phyloP scores from a whole-genome alignment of 2,113 vertebrate genomes.

The Baryphthengus martii region DNA sequence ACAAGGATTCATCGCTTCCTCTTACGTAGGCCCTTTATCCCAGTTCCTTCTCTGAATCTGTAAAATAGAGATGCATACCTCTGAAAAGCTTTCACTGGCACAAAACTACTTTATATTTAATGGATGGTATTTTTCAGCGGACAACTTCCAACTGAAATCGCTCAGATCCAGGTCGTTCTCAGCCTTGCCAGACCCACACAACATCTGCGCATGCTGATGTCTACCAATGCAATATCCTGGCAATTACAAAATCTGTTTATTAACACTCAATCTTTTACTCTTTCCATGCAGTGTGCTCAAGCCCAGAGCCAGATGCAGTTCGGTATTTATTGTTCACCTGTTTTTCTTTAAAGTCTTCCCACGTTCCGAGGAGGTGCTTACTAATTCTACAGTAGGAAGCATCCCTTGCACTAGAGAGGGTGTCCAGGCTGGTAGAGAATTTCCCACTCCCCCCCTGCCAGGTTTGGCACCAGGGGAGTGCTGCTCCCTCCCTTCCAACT shows the following conservation, averaged over 20 bases:
- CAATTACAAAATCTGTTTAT: neutral
- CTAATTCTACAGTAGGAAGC: neutral
- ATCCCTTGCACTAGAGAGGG: neutral
- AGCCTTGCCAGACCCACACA: neutral
- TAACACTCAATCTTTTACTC: neutral
- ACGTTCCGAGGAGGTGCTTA: neutral
- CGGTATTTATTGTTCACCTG: neutral
- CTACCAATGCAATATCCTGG: neutral
- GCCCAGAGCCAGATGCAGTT: neutral
- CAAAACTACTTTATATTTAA: neutral
- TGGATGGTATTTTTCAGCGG: neutral
- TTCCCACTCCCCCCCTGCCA: neutral
- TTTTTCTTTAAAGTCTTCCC: neutral
- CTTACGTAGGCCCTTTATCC: neutral
- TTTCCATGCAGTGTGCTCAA: neutral
- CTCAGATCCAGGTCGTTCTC: neutral
- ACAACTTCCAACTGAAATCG: neutral
- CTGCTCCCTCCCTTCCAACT: neutral
- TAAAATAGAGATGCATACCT: slow-evolving; percentile 19
- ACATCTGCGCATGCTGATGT: neutral
- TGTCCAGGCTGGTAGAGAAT: neutral
- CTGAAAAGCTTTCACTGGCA: slow-evolving; percentile 1
- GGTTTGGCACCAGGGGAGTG: neutral
- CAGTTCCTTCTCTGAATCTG: slow-evolving; percentile 10
- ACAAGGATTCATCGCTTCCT: neutral